These are phyloP conservation scores for Sapayoa aenigma DNA, from an alignment of 2,113 vertebrate species.

Conservation along the genomic window DNA sequence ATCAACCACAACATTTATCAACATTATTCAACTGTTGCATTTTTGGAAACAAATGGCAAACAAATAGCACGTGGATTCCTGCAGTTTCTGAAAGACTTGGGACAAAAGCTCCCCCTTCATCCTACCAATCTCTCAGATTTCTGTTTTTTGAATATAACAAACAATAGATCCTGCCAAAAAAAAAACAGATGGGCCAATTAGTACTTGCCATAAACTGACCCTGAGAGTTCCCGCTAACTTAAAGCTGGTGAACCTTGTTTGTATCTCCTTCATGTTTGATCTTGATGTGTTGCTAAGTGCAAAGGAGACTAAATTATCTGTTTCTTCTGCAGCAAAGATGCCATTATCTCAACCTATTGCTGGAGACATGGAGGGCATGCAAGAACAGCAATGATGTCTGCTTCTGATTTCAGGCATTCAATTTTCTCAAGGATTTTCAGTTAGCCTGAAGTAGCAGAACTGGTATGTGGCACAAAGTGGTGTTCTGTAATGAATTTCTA, in stretches of 20 bases:
- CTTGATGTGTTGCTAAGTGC: not conserved
- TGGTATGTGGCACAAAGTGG: not conserved
- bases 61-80: not conserved
- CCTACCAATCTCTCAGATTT: not conserved
- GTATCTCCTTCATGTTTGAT: not conserved
- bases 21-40: not conserved
- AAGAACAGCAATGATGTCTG: not conserved
- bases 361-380: not conserved
- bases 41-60: not conserved
- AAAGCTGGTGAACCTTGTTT: not conserved
- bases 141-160: not conserved
- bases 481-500: not conserved
- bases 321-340: not conserved
- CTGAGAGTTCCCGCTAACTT: not conserved
- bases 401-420: not conserved
- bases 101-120: not conserved
- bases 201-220: not conserved
- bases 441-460: not conserved
- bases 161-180: not conserved
- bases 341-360: not conserved
- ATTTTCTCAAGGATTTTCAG: not conserved
- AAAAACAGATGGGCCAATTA: not conserved
- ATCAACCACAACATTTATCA: conserved; percentile 6
- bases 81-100: not conserved
- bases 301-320: not conserved